Percentiles rank a stretch among this genome's conserved stretches.
These are phyloP conservation scores for Phyllotreta cruciferae DNA, from an alignment of 2,888 invertebrate genomes.

Conservation along the genomic window DNA sequence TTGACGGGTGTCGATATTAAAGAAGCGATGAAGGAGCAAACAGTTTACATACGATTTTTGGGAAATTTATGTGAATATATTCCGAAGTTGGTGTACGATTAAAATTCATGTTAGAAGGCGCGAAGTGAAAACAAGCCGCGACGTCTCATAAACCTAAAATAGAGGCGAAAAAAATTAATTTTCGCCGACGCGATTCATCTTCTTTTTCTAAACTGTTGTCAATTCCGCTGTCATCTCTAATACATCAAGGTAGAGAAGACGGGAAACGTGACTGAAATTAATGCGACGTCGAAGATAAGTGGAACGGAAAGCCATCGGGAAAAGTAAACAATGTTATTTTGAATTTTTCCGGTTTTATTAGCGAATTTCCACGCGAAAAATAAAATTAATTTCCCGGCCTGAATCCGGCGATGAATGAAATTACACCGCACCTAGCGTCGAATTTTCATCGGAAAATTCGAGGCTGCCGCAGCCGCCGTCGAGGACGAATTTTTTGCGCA, in stretches of 20 bases:
- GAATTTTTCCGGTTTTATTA: constrained; percentile 43
- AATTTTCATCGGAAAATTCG: too few relatives aligned
- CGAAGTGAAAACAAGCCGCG: constrained; percentile 45
- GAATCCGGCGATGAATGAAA: not conserved
- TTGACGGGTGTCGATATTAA: too few relatives aligned
- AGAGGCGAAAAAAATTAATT: constrained; percentile 52
- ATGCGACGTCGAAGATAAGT: constrained; percentile 54
- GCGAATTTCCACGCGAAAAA: constrained; percentile 29
- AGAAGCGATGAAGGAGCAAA: too few relatives aligned
- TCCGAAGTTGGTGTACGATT: not conserved
- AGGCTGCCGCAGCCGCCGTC: too few relatives aligned
- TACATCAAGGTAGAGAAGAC: constrained; percentile 58
- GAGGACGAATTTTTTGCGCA: constrained; percentile 25
- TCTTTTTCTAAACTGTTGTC: constrained; percentile 59
- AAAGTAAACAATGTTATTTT: constrained; percentile 52
- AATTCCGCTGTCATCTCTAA: constrained; percentile 60
- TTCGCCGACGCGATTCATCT: constrained; percentile 57
- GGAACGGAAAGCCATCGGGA: constrained; percentile 49
- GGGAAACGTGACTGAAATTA: constrained; percentile 60
- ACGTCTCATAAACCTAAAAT: constrained; percentile 42
- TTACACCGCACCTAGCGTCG: too few relatives aligned
- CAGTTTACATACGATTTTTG: too few relatives aligned
- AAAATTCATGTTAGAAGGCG: constrained; percentile 34
- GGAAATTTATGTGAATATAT: too few relatives aligned
- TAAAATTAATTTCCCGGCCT: constrained; percentile 16